phyloP scores from a whole-genome alignment of 2,797 vertebrate genomes.

The Helostoma temminkii region DNA sequence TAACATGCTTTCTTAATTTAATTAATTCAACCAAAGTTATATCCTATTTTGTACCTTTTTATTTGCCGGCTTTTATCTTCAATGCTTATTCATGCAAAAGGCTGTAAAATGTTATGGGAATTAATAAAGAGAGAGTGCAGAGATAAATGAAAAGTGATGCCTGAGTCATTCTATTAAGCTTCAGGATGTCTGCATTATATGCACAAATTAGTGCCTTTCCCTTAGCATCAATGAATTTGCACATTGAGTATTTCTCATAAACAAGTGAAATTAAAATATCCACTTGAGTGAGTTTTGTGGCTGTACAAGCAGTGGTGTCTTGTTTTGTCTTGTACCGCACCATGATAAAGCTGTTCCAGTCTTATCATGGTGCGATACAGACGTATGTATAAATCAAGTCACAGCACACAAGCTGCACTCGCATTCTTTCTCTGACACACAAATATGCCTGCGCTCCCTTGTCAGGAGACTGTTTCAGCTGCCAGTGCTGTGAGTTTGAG shows the following conservation, averaged over 20 bases:
- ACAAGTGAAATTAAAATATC: constrained; percentile 65
- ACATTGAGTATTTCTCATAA: constrained; percentile 58
- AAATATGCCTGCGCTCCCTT: constrained; percentile 41
- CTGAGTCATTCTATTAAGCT: constrained; percentile 56
- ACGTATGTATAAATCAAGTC: constrained; percentile 56
- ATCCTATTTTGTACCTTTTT: constrained; percentile 43
- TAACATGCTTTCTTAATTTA: background rate
- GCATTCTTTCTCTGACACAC: constrained; percentile 29
- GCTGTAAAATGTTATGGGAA: constrained; percentile 65
- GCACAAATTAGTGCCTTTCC: constrained; percentile 65
- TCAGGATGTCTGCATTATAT: constrained; percentile 52
- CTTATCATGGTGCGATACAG: constrained; percentile 46
- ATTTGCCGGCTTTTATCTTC: constrained; percentile 53
- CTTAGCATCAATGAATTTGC: constrained; percentile 52
- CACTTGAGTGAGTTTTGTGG: constrained; percentile 58
- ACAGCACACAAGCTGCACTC: constrained; percentile 30
- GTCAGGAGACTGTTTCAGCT: constrained; percentile 54
- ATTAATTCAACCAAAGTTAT: constrained; percentile 47
- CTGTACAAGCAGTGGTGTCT: constrained; percentile 28
- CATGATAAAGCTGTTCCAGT: constrained; percentile 37
- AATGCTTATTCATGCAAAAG: constrained; percentile 61
- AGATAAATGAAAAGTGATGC: constrained; percentile 64
- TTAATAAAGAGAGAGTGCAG: constrained; percentile 54
- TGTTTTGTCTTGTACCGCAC: constrained; percentile 50
- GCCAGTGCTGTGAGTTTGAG: constrained; percentile 60